These are phyloP conservation scores for Agriopis marginaria DNA, from an alignment of 2,888 invertebrate species.

Conservation along the genomic window DNA sequence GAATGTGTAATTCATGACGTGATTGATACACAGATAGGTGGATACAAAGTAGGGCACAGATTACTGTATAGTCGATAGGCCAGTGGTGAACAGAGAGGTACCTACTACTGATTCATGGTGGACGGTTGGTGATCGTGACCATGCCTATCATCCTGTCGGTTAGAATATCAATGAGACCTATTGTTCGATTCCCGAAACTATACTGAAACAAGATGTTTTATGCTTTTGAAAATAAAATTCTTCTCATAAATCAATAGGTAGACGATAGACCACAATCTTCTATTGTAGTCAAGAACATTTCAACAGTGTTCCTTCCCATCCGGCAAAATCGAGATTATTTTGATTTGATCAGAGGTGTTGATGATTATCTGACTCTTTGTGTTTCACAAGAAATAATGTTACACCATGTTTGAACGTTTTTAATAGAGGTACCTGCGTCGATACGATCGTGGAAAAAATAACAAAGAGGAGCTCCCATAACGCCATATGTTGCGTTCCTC, in stretches of 20 bases:
- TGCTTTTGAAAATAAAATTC: neutral
- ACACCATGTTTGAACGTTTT: slow-evolving; percentile 33
- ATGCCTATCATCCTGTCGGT: slow-evolving; percentile 45
- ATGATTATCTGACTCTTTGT: slow-evolving; percentile 12
- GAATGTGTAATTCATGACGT: slow-evolving; percentile 44
- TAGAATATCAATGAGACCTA: slow-evolving; percentile 54
- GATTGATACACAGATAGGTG: slow-evolving; percentile 32
- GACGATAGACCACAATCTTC: neutral
- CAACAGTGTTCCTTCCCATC: neutral
- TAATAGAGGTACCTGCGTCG: slow-evolving; percentile 39
- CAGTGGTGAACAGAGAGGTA: slow-evolving; percentile 2
- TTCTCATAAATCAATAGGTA: neutral
- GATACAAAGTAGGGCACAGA: slow-evolving; percentile 6
- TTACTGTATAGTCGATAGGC: neutral
- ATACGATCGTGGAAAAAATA: slow-evolving; percentile 63
- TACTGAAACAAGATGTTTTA: slow-evolving; percentile 35
- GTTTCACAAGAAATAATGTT: slow-evolving; percentile 24
- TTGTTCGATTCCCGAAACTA: slow-evolving; percentile 55
- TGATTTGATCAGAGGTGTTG: neutral
- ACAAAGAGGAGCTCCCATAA: slow-evolving; percentile 60
- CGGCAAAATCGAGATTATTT: neutral
- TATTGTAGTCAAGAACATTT: neutral
- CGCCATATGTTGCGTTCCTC: slow-evolving; percentile 67
- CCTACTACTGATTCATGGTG: slow-evolving; percentile 24
- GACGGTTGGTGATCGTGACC: slow-evolving; percentile 46